A percentile compares a stretch with the other conserved stretches of the same genome.
Evolutionary conservation across 2,113 vertebrate species (phyloP).

Genomic region (Alces alces): DNA sequence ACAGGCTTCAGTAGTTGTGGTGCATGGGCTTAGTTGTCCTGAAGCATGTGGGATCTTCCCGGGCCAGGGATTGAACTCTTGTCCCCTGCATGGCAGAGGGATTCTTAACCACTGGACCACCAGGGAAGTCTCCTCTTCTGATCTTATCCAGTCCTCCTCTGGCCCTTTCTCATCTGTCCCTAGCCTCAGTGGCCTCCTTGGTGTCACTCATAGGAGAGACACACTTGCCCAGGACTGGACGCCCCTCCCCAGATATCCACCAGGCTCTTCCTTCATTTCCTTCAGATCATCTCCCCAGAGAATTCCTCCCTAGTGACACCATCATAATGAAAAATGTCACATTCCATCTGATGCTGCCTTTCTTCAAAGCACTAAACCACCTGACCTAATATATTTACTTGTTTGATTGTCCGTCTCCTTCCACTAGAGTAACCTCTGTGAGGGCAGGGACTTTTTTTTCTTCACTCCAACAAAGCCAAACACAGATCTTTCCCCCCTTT

Average conservation of each 20-base stretch:
- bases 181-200: background rate
- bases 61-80: background rate
- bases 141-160: background rate
- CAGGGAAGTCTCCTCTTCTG: background rate
- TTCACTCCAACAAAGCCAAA: background rate
- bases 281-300: background rate
- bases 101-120: background rate
- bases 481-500: background rate
- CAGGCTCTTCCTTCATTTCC: background rate
- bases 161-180: background rate
- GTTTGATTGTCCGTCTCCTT: background rate
- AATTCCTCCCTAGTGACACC: background rate
- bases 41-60: background rate
- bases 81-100: background rate
- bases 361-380: background rate
- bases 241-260: background rate
- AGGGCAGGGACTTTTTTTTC: background rate
- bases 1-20: background rate
- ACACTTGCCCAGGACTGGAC: background rate
- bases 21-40: background rate
- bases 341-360: background rate
- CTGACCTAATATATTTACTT: background rate
- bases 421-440: background rate
- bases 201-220: background rate
- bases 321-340: background rate